Base-by-base conservation (phyloP, 37 sponge, comb jelly and placozoan species). In the Crambe crambe region DNA sequence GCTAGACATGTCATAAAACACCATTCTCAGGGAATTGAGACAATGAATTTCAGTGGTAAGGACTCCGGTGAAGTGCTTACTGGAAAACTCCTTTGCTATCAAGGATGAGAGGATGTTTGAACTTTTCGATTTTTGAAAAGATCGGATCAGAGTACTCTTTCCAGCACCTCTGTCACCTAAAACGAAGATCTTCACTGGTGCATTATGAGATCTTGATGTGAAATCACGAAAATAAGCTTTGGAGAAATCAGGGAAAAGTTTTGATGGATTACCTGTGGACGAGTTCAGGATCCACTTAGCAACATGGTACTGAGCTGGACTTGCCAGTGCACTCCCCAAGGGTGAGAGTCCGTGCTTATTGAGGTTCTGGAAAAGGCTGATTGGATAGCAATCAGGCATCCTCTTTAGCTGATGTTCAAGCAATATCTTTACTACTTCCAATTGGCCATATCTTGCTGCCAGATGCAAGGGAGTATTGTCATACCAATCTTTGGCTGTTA, bases 111-210 rank as follows among this genome's bases (percentile, higher is more conserved):
- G 2, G 22, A 21, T 34, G 2, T 17, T 29, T 3, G 15, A 30
- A 5, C 17, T 3, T 2, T 72, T 58, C 42, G 72, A 72, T 57
- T 32, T 21, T 2, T 75, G 84, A 3, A 83, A 38, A 2, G 84
- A 31, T 34, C 65, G 74, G 15, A 75, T 75, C 9, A 83, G 37
- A 2, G 84, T 68, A 37, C 84, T 83, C 69, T 83, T 83, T 25
- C 84, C 84, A 39, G 58, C 38, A 6, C 29, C 29, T 20, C 18
- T 29, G 66, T 75, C 76, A 27, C 84, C 84, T 9, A 75, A 15
- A 1, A 83, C 84, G 42, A 83, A 63, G 30, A 83, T 25, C 17
- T 74, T 36, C 2, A 75, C 25, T 0, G 76, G 65, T 54, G 39
- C 51, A 72, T 39, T 20, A 3, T 43, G 22, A 25, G 51, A 12